A percentile compares a stretch with the other conserved stretches of the same genome.
Conservation (phyloP, 2,797 vertebrate genomes). For the Botia almorhae region DNA sequence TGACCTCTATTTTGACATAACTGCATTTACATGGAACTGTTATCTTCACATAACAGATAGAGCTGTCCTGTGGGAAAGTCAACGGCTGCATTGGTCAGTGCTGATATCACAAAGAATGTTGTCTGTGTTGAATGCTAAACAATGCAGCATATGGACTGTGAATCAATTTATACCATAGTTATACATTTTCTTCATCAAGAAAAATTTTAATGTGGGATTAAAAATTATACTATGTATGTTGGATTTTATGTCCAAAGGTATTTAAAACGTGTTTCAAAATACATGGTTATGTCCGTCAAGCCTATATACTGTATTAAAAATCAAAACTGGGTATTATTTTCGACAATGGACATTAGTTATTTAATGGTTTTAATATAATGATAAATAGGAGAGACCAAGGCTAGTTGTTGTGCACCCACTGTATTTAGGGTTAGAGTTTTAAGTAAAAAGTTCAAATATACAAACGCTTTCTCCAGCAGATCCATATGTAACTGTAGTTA, state of each 20-base stretch:
- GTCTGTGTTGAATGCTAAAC: constrained; percentile 15
- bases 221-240: neutral
- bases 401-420: too few species aligned
- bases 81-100: constrained; percentile 15
- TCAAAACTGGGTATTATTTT: too few species aligned
- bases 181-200: neutral
- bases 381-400: too few species aligned
- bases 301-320: too few species aligned
- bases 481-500: too few species aligned
- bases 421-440: too few species aligned
- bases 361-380: neutral
- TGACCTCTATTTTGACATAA: constrained; percentile 45
- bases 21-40: constrained; percentile 44
- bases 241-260: neutral
- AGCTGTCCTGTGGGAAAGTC: constrained; percentile 31
- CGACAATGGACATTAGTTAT: neutral
- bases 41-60: constrained; percentile 31
- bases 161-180: constrained; percentile 5
- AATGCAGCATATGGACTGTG: constrained; percentile 10
- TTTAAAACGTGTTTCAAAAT: neutral
- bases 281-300: neutral
- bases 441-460: too few species aligned
- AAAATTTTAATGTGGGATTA: neutral
- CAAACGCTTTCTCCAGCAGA: too few species aligned
- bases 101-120: constrained; percentile 38